Evolutionary conservation across 2,113 vertebrate species (phyloP), one percentile per base, ranked within the genome.

Genomic region (Xenopus borealis): DNA sequence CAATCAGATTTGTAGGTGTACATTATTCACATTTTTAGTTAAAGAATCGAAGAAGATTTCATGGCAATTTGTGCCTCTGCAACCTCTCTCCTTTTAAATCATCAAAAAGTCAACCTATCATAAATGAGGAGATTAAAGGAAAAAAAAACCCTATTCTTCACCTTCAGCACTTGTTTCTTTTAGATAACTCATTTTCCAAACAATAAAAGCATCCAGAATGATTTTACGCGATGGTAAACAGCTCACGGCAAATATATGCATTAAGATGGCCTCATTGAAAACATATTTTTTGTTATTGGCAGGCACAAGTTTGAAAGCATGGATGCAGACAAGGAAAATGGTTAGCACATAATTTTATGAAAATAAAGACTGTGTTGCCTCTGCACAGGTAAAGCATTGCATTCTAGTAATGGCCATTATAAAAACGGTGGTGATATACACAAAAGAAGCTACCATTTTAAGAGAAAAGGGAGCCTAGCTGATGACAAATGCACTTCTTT

Each of bases 1-100:
- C 18, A 14, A 58, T 59, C 14, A 74, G 2, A 9, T 72, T 81
- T 50, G 65, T 0, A 9, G 52, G 19, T 61, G 13, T 33, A 65
- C 52, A 63, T 79, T 80, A 77, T 72, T 76, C 66, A 20, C 47
- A 63, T 46, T 71, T 81, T 66, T 69, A 78, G 81, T 46, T 62
- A 75, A 82, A 80, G 79, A 82, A 30, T 63, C 53, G 64, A 50
- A 80, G 52, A 79, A 78, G n/a, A 77, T 44, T 30, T 67, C 66
- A 47, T 71, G 55, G 7, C 30, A 71, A 72, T 18, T 66, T 20
- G 71, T 68, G 7, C 46, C 44, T 72, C 72, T 40, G 18, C 0
- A 11, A 75, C 14, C 19, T 12, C 33, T 73, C 23, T 80, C 18
- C 23, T 70, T 65, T 72, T 81, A 40, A 30, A 71, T 10, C 18